Base-by-base conservation (phyloP, 2,113 vertebrate genomes). In the Bambusicola thoracicus region DNA sequence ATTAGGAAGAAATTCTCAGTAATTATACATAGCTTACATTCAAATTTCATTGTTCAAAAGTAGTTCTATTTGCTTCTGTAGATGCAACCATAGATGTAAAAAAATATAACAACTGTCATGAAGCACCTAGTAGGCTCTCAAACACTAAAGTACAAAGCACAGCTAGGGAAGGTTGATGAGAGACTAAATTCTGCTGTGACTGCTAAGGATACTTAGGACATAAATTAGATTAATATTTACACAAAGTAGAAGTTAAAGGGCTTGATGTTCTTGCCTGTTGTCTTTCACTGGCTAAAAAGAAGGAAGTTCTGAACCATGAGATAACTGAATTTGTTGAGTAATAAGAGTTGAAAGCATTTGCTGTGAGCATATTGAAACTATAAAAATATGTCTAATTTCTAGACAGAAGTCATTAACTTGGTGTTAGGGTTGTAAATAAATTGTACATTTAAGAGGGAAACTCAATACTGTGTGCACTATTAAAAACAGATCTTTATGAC, bases 401-500 rank as follows among this genome's bases (percentile, higher is more conserved):
- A 92, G 79, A 59, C 10, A 94, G 40, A 77, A 90, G 49, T 48
- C 48, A 78, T 85, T 87, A 87, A 74, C 14, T 58, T 83, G 22
- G 8, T 74, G 86, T 48, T 72, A 53, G 90, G 21, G n/a, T 27
- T 81, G 41, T 85, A 91, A 95, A 90, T 87, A 89, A 63, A 81
- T 78, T 87, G 18, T 75, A 83, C 30, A 58, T 83, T 90, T 73
- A 81, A 73, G 46, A 70, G 15, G 11, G n/a, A 82, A 90, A 81
- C 24, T 43, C 65, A 81, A 86, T 83, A 83, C 11, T 56, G 46
- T 48, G n/a, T 68, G 27, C 2, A 3, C 20, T 78, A 40, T 72
- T 88, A 86, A 91, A 92, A 94, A 4, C 34, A 94, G 43, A 68
- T 75, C 82, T 82, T 92, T 70, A 85, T 53, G 63, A 74, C 51